A percentile compares a stretch with the other conserved stretches of the same genome.
phyloP scores from a whole-genome alignment of 2,113 vertebrate species.

The Chamaetylas fuelleborni region DNA sequence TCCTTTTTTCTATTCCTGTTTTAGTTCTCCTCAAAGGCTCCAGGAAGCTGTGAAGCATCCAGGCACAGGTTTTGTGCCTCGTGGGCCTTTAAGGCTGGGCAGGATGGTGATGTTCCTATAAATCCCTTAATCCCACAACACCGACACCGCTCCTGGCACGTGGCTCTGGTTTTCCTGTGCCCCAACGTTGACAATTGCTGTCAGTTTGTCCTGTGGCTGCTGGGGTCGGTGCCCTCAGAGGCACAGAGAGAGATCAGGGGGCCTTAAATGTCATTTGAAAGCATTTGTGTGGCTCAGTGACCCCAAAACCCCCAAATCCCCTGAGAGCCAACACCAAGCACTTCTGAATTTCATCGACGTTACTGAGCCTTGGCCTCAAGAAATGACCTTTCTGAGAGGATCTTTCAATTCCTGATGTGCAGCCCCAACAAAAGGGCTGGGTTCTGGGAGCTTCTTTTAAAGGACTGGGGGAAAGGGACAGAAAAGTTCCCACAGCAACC shows the following conservation, averaged over 20 bases:
- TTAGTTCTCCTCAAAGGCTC: not conserved
- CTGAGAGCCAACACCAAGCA: not conserved
- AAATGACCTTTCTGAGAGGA: not conserved
- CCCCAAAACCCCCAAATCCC: not conserved
- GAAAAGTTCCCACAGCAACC: not conserved
- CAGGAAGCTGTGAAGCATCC: not conserved
- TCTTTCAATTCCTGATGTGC: not conserved
- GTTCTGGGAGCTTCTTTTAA: not conserved
- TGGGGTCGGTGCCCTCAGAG: not conserved
- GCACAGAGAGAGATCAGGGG: not conserved
- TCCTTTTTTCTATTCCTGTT: not conserved
- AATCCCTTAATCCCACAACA: not conserved
- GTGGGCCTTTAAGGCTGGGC: not conserved
- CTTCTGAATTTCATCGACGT: rapidly evolving
- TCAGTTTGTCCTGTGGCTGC: not conserved
- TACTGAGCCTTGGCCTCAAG: not conserved
- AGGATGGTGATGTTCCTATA: not conserved
- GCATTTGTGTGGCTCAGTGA: not conserved
- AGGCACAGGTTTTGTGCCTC: not conserved
- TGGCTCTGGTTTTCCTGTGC: not conserved
- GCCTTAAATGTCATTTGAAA: not conserved
- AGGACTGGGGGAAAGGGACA: not conserved
- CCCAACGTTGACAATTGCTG: rapidly evolving
- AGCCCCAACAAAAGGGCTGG: not conserved
- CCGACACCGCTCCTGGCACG: rapidly evolving